phyloP scores from a whole-genome alignment of 2,888 invertebrate genomes.

The Agrenia bidenticulata region DNA sequence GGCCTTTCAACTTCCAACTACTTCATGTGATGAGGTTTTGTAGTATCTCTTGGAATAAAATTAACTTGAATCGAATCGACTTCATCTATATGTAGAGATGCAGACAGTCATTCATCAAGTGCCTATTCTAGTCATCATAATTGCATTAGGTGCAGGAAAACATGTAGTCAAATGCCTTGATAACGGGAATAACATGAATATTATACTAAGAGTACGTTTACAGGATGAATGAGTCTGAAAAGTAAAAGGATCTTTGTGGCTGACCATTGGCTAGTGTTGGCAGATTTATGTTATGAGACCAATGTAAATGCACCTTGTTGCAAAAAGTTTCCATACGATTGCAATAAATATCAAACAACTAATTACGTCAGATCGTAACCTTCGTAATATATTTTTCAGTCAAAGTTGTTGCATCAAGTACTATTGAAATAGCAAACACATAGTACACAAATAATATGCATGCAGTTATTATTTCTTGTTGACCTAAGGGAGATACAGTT shows the following conservation, averaged over 20 bases:
- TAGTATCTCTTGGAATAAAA: not conserved
- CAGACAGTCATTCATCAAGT: no score
- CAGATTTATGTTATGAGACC: constrained; percentile 6
- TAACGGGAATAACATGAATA: no score
- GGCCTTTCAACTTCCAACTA: no score
- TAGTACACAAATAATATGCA: not conserved
- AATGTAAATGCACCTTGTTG: constrained; percentile 6
- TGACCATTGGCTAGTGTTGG: not conserved
- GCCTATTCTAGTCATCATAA: no score
- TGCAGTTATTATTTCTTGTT: no score
- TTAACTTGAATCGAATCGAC: not conserved
- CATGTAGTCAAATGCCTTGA: no score
- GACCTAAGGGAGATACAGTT: no score
- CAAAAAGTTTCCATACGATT: not conserved
- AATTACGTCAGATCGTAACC: constrained; percentile 7
- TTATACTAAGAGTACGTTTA: no score
- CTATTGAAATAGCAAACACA: not conserved
- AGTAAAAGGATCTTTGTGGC: not conserved
- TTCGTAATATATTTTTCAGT: not conserved
- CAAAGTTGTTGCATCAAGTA: not conserved
- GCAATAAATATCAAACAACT: constrained; percentile 4
- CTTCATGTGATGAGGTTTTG: no score
- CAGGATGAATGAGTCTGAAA: not conserved
- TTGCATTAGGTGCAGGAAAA: no score
- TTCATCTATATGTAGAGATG: no score